Percentiles rank a stretch among this genome's conserved stretches.
Conservation (phyloP, 1,140 invertebrate species). For the Sycobia sp. region DNA sequence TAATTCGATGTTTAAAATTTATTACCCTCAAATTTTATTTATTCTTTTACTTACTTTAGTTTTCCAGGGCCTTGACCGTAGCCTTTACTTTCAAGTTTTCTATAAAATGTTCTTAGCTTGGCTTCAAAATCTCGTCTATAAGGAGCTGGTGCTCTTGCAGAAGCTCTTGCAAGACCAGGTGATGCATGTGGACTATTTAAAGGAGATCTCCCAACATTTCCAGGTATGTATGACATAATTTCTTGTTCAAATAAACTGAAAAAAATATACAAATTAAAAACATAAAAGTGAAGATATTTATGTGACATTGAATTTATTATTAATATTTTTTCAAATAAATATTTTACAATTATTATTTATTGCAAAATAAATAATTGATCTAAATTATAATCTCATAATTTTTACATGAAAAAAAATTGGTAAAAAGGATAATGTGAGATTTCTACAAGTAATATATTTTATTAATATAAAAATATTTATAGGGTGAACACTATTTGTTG, state of each 20-base stretch:
- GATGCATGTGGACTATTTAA: conserved; percentile 80
- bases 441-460: too few species aligned
- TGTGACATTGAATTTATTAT: too few species aligned
- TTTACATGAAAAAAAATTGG: too few species aligned
- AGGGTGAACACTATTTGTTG: too few species aligned
- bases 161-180: conserved; percentile 76
- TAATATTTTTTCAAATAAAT: too few species aligned
- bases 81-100: conserved; percentile 94
- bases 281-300: background rate
- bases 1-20: conserved; percentile 8
- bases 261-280: conserved; percentile 37
- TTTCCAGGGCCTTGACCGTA: conserved; percentile 96
- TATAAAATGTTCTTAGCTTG: conserved; percentile 92
- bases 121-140: conserved; percentile 93
- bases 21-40: background rate
- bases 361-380: too few species aligned
- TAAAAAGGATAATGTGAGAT: too few species aligned
- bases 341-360: too few species aligned
- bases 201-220: conserved; percentile 70
- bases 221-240: conserved; percentile 96
- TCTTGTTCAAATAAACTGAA: conserved; percentile 95
- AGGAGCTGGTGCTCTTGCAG: conserved; percentile 80
- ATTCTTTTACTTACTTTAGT: conserved; percentile 78
- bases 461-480: too few species aligned
- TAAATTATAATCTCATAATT: too few species aligned